Evolutionary conservation across 2,888 invertebrate species (phyloP).

Genomic region (Chalcis sispes): DNA sequence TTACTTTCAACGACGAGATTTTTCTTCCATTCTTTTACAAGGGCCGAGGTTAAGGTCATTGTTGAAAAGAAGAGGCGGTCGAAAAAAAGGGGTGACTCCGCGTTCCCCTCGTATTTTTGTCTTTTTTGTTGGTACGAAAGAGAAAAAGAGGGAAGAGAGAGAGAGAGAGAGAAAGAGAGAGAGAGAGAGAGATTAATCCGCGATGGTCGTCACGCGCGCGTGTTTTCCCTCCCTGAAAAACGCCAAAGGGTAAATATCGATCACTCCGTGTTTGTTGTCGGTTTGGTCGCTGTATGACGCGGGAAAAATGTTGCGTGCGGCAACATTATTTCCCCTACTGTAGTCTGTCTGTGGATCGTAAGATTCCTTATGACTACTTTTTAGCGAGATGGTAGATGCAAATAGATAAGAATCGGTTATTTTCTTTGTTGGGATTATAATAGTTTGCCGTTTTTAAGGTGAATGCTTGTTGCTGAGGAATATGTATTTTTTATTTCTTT

Average conservation of each 20-base stretch:
- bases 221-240: conserved; percentile 15
- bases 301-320: too few relatives aligned
- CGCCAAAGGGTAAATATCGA: conserved; percentile 33
- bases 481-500: too few relatives aligned
- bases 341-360: too few relatives aligned
- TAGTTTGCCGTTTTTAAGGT: too few relatives aligned
- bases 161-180: background rate
- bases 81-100: background rate
- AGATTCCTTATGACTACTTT: too few relatives aligned
- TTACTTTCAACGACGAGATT: background rate
- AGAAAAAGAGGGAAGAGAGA: background rate
- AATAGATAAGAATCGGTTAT: too few relatives aligned
- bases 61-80: background rate
- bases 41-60: conserved; percentile 15
- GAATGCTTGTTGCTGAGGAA: too few relatives aligned
- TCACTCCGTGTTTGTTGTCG: background rate
- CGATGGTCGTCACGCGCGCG: background rate
- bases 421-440: too few relatives aligned
- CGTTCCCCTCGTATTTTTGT: too few relatives aligned
- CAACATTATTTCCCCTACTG: too few relatives aligned
- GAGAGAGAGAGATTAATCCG: background rate
- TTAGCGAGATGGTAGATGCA: too few relatives aligned
- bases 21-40: background rate
- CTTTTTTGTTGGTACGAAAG: background rate
- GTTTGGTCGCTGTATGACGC: background rate